Base-by-base conservation (phyloP, 2,113 vertebrate genomes). In the Sarotherodon lohbergeri region DNA sequence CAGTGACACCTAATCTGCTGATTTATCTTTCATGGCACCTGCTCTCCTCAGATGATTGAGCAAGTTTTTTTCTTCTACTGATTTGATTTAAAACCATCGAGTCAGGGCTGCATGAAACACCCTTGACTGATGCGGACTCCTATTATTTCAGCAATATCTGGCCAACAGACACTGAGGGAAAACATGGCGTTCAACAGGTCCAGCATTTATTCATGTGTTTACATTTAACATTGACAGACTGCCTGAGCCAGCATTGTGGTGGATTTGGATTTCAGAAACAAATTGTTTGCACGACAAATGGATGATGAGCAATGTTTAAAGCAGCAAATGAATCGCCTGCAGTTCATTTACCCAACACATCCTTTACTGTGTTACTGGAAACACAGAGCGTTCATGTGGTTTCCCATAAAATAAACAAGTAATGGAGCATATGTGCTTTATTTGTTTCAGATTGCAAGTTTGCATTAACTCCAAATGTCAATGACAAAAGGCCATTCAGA, bases 361-460 rank as follows among this genome's bases (percentile, higher is more conserved):
- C 71, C 76, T 81, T 86, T 71, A 22, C 14, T 78, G 63, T 84
- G 17, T 91, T 86, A 82, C 86, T 91, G 91, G 89, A 90, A 94
- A 88, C 78, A 46, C n/a, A 83, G 24, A 82, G 22, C 57, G 68
- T 90, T 89, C 46, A 84, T 88, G 90, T 92, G 92, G 92, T 83
- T 86, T 89, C 22, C 24, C 39, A 29, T 87, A 71, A 94, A 93
- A 91, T 84, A 90, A 90, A 90, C 61, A 90, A 91, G 34, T 46
- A 73, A 76, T 19, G 81, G 55, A 86, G 82, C 22, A 48, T 79
- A 57, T 78, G 32, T 81, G 84, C 46, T 88, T 91, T 90, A 85
- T 91, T 88, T 87, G 48, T 87, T 89, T 89, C 50, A 89, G 32
- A 90, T 68, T 79, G 39, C 14, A 87, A 86, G 39, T 78, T 57